Evolutionary conservation across 2,888 invertebrate species (phyloP).

Genomic region (Auanema sp.): DNA sequence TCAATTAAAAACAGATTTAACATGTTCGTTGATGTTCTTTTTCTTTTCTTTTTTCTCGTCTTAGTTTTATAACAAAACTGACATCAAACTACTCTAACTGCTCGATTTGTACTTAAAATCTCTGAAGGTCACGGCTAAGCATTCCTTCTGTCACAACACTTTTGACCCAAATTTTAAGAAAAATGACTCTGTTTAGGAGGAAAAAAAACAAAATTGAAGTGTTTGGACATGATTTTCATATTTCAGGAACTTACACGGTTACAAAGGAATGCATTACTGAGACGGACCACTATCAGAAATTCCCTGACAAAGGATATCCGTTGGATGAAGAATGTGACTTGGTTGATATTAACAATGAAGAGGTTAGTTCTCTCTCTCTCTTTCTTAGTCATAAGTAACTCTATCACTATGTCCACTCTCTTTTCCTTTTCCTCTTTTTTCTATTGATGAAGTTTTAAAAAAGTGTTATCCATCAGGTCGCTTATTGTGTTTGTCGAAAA

Average conservation of each 20-base stretch:
- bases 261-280: slow-evolving; percentile 61
- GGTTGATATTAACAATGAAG: slow-evolving; percentile 45
- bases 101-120: too few species aligned
- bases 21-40: too few species aligned
- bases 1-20: too few species aligned
- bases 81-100: too few species aligned
- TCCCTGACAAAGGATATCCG: slow-evolving; percentile 49
- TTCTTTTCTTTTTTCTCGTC: neutral
- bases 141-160: too few species aligned
- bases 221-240: neutral
- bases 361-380: slow-evolving; percentile 19
- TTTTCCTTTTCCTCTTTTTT: neutral
- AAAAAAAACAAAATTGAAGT: neutral
- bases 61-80: neutral
- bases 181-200: too few species aligned
- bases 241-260: slow-evolving; percentile 55
- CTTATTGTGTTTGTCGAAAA: slow-evolving; percentile 51
- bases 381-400: neutral
- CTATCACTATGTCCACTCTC: neutral
- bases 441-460: neutral
- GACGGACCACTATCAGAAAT: slow-evolving; percentile 49
- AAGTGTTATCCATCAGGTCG: slow-evolving; percentile 24
- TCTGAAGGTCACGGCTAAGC: too few species aligned
- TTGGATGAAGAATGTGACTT: slow-evolving; percentile 57
- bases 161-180: too few species aligned